A percentile compares a stretch with the other conserved stretches of the same genome.
phyloP scores from a whole-genome alignment of 2,888 invertebrate genomes.

The Agrilus mali region DNA sequence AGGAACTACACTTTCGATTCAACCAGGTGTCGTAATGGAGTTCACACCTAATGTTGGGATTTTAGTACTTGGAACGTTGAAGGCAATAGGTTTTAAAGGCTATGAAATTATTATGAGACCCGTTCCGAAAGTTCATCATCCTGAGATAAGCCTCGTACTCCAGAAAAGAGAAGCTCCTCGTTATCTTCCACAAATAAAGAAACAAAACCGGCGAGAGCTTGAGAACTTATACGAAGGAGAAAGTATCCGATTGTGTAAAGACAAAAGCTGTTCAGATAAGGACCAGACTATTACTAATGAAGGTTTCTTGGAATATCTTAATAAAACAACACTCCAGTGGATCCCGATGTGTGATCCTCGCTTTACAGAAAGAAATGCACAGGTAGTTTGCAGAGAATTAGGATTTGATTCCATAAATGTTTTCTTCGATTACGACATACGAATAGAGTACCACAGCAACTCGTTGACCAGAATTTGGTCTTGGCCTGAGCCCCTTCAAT shows the following conservation, averaged over 20 bases:
- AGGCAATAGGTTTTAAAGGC: conserved; percentile 66
- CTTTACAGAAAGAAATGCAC: conserved; percentile 92
- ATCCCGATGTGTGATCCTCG: conserved; percentile 91
- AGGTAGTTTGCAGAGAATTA: conserved; percentile 89
- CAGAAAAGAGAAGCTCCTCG: conserved; percentile 11
- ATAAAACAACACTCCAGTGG: conserved; percentile 90
- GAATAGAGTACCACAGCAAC: conserved; percentile 82
- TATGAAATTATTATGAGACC: conserved; percentile 71
- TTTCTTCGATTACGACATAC: conserved; percentile 71
- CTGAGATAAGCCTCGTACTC: conserved; percentile 25
- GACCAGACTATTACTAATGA: conserved; percentile 46
- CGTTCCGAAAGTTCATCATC: conserved; percentile 25
- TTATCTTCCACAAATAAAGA: neutral
- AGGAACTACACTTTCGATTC: conserved; percentile 70
- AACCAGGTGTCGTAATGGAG: conserved; percentile 81
- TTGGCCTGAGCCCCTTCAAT: conserved; percentile 89
- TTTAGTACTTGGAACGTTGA: conserved; percentile 79
- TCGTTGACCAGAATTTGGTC: conserved; percentile 80
- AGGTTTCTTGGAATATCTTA: conserved; percentile 92
- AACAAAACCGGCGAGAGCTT: conserved; percentile 36
- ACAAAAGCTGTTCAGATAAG: conserved; percentile 51
- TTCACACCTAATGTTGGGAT: conserved; percentile 95
- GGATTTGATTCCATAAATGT: conserved; percentile 83
- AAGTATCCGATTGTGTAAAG: conserved; percentile 68
- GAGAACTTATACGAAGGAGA: conserved; percentile 44